These are phyloP conservation scores for Cerceris ruficornis DNA, from an alignment of 2,888 invertebrate genomes.

Conservation along the genomic window DNA sequence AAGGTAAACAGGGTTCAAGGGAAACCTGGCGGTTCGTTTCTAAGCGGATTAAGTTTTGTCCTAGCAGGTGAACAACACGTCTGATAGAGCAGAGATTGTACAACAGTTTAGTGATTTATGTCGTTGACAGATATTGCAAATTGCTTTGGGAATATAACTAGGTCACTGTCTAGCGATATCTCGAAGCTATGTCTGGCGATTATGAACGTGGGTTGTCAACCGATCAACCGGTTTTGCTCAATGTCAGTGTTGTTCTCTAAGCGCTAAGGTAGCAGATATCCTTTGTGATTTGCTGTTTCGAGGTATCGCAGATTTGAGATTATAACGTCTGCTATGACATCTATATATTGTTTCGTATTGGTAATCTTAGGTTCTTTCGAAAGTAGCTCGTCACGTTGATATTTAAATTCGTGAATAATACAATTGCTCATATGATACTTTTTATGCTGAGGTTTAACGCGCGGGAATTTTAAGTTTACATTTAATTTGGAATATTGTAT, in stretches of 20 bases:
- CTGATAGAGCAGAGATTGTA: background rate
- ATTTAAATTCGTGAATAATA: background rate
- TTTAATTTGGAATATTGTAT: too few relatives aligned
- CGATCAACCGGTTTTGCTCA: conserved; percentile 65
- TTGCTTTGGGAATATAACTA: conserved; percentile 6
- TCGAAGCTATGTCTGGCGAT: conserved; percentile 10
- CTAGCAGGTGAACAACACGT: conserved; percentile 6
- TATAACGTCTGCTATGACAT: too few relatives aligned
- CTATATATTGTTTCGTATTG: too few relatives aligned
- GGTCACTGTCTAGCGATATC: conserved; percentile 21
- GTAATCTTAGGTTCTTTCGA: too few relatives aligned
- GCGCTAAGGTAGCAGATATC: background rate
- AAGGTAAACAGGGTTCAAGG: too few relatives aligned
- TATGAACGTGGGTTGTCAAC: conserved; percentile 55
- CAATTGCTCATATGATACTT: too few relatives aligned
- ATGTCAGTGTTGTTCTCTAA: conserved; percentile 10
- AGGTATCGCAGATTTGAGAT: background rate
- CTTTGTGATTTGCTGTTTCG: conserved; percentile 4
- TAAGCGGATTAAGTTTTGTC: background rate
- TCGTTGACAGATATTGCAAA: conserved; percentile 22
- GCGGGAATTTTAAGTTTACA: too few relatives aligned
- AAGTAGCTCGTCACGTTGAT: background rate
- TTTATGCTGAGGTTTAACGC: too few relatives aligned
- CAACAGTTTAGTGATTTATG: conserved; percentile 9
- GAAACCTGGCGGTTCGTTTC: conserved; percentile 10